Evolutionary conservation across 2,113 vertebrate genomes (phyloP).

Genomic region (Potamarius usumacintae): DNA sequence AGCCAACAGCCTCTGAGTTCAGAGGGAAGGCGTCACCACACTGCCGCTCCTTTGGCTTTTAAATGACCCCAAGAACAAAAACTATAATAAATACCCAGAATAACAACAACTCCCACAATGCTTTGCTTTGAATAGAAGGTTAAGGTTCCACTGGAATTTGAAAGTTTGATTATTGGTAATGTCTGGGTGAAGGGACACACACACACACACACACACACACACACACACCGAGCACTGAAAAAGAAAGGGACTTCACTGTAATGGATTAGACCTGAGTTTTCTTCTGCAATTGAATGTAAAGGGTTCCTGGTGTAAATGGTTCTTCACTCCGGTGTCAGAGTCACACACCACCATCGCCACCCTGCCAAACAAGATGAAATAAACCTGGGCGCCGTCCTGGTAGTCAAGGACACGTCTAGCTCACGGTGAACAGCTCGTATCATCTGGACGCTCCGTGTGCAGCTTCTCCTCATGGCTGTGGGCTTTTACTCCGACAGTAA

Average conservation of each 20-base stretch:
- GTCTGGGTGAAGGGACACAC: neutral
- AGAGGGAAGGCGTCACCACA: too few relatives aligned
- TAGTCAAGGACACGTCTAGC: constrained; percentile 82
- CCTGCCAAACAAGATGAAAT: constrained; percentile 82
- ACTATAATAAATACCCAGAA: neutral
- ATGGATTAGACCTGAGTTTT: constrained; percentile 28
- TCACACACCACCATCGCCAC: constrained; percentile 79
- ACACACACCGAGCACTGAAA: neutral
- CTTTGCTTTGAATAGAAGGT: neutral
- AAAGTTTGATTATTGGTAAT: neutral
- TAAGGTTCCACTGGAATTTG: neutral
- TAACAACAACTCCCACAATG: neutral
- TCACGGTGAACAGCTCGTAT: constrained; percentile 80
- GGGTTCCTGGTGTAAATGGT: constrained; percentile 61
- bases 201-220: neutral
- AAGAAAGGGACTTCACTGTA: neutral
- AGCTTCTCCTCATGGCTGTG: constrained; percentile 80
- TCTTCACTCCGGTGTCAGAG: constrained; percentile 72
- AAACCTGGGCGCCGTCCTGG: constrained; percentile 80
- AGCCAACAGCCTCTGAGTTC: too few relatives aligned
- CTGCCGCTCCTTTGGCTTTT: neutral
- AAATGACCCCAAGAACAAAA: neutral
- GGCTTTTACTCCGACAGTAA: constrained; percentile 84
- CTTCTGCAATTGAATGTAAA: constrained; percentile 65
- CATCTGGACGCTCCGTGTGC: constrained; percentile 79